Conservation (phyloP, 2,113 vertebrate species). For the Urocitellus parryii region DNA sequence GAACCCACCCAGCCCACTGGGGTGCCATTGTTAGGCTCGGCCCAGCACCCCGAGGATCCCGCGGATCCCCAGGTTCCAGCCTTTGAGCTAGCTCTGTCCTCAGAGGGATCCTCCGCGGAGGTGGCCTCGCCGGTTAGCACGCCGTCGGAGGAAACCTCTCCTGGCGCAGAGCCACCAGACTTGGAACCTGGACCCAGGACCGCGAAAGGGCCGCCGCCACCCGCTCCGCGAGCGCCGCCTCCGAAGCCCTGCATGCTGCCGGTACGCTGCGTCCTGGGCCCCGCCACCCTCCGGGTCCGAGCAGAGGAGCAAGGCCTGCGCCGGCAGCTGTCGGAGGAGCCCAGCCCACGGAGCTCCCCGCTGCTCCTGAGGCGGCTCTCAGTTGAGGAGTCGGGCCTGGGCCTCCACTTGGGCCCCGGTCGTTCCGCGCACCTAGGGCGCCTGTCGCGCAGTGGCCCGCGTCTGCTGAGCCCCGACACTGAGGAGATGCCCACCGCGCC, state of each 20-base stretch:
- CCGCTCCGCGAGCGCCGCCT: neutral
- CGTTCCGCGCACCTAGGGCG: too few relatives aligned
- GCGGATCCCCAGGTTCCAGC: neutral
- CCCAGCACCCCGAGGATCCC: neutral
- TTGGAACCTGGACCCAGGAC: neutral
- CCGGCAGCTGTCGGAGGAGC: slow-evolving; percentile 79
- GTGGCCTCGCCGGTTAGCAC: neutral
- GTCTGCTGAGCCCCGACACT: too few relatives aligned
- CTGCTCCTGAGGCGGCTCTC: too few relatives aligned
- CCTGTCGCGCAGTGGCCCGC: too few relatives aligned
- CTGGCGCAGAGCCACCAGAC: rapidly evolving
- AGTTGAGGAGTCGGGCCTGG: too few relatives aligned
- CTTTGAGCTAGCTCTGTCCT: neutral
- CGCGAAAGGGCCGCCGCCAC: neutral
- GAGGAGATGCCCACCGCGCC: slow-evolving; percentile 66
- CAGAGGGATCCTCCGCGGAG: too few relatives aligned
- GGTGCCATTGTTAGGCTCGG: neutral
- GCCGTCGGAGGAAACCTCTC: neutral
- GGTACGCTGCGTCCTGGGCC: slow-evolving; percentile 84
- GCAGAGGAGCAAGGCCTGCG: slow-evolving; percentile 76
- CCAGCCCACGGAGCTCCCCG: too few relatives aligned
- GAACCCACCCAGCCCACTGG: neutral
- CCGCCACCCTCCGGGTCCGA: slow-evolving; percentile 48
- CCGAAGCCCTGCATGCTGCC: slow-evolving; percentile 91
- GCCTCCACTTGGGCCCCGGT: too few relatives aligned